phyloP scores from a whole-genome alignment of 2,888 invertebrate species.

The Habrosyne pyritoides region DNA sequence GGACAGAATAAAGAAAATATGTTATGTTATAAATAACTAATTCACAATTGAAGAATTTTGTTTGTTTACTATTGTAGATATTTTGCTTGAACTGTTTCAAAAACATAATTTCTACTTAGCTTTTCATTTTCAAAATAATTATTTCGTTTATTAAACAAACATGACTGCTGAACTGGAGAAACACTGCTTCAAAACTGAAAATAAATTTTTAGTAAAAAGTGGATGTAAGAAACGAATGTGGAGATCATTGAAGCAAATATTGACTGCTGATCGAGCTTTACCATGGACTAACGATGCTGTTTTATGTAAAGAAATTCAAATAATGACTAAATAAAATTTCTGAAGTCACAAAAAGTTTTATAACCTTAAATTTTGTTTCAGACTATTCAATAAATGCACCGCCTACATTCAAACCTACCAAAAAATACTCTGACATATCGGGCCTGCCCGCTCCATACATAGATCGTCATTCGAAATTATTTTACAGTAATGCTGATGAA shows the following conservation, averaged over 20 bases:
- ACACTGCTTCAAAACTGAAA: slow-evolving; percentile 71
- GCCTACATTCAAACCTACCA: slow-evolving; percentile 94
- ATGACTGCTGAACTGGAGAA: slow-evolving; percentile 67
- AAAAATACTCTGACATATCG: slow-evolving; percentile 97
- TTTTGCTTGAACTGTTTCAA: too few relatives aligned
- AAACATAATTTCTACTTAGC: not conserved
- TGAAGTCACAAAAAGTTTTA: not conserved
- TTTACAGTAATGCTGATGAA: slow-evolving; percentile 93
- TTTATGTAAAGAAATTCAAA: slow-evolving; percentile 77
- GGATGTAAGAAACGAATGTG: slow-evolving; percentile 91
- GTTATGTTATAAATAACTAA: too few relatives aligned
- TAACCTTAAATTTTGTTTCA: slow-evolving; percentile 51
- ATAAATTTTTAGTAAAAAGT: slow-evolving; percentile 82
- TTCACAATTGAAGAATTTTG: too few relatives aligned
- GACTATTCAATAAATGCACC: slow-evolving; percentile 96
- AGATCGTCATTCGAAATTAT: slow-evolving; percentile 94
- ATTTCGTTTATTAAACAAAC: not conserved
- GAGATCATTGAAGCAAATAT: slow-evolving; percentile 95
- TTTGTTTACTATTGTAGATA: too few relatives aligned
- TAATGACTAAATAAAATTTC: not conserved
- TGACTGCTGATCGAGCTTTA: slow-evolving; percentile 89
- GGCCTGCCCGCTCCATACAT: slow-evolving; percentile 94
- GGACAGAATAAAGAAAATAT: too few relatives aligned
- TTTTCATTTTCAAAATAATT: not conserved
- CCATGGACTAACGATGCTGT: slow-evolving; percentile 91